Percentiles rank a stretch among this genome's conserved stretches.
Evolutionary conservation across 1,140 invertebrate species (phyloP).

Genomic region (Apis dorsata): DNA sequence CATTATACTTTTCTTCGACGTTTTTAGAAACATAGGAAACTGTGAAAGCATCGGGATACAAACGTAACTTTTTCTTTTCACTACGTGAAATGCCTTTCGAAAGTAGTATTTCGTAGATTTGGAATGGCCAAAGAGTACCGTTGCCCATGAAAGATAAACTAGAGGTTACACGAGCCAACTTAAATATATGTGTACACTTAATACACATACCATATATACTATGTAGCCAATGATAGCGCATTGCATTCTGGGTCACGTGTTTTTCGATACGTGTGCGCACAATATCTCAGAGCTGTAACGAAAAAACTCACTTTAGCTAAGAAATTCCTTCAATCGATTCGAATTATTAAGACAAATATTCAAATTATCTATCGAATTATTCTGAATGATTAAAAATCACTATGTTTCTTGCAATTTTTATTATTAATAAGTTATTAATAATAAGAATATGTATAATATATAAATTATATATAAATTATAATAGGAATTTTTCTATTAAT

Average conservation of each 20-base stretch:
- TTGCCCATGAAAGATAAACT: conserved; percentile 50
- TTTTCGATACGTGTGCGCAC: conserved; percentile 56
- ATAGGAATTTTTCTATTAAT: neutral
- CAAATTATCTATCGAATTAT: neutral
- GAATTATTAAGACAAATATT: neutral
- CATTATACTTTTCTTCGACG: conserved; percentile 31
- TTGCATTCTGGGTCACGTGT: conserved; percentile 69
- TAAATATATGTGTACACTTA: conserved; percentile 14
- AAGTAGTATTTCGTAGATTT: conserved; percentile 61
- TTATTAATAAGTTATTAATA: no score
- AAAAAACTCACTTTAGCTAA: neutral
- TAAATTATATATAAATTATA: no score
- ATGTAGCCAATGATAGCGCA: conserved; percentile 54
- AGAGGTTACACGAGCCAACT: conserved; percentile 3
- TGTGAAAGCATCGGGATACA: conserved; percentile 37
- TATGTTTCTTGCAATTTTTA: neutral
- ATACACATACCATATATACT: conserved; percentile 5
- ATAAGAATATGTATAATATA: no score
- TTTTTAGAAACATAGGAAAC: conserved; percentile 12
- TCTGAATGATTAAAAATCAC: neutral
- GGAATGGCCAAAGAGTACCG: conserved; percentile 57
- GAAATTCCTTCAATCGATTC: neutral
- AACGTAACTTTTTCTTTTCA: conserved; percentile 41
- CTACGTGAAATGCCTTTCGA: conserved; percentile 43
- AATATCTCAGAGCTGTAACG: conserved; percentile 28